Evolutionary conservation across 2,113 vertebrate genomes (phyloP).

Genomic region (Chaetorhynchus papuensis): DNA sequence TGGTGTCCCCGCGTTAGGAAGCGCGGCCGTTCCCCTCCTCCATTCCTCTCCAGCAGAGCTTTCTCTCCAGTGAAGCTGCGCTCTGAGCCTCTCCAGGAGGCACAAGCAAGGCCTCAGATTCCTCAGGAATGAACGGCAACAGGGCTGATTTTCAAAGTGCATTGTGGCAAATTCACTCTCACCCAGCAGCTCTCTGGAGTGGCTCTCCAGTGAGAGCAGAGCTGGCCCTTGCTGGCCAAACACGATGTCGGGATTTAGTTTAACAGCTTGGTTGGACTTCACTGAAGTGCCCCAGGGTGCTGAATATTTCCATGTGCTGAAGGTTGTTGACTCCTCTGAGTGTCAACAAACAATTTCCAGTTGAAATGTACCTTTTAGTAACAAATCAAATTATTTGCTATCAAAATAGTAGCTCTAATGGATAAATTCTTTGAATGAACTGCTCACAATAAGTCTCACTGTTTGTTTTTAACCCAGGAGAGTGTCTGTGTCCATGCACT

Average conservation of each 20-base stretch:
- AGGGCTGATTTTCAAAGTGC: not conserved
- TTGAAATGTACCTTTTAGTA: not conserved
- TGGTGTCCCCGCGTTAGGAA: not conserved
- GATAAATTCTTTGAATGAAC: not conserved
- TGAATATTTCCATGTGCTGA: not conserved
- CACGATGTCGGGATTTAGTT: not conserved
- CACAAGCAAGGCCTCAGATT: not conserved
- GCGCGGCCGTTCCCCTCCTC: not conserved
- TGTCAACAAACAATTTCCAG: not conserved
- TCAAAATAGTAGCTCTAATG: not conserved
- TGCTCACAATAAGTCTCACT: not conserved
- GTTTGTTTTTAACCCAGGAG: not conserved
- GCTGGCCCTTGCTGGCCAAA: not conserved
- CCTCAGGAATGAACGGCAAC: not conserved
- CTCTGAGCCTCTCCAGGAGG: not conserved
- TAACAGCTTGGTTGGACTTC: not conserved
- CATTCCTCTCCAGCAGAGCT: not conserved
- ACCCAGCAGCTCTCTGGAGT: not conserved
- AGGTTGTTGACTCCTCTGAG: not conserved
- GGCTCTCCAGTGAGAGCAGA: not conserved
- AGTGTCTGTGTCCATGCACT: rapidly evolving
- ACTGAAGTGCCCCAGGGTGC: not conserved
- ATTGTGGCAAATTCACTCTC: not conserved
- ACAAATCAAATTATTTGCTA: not conserved
- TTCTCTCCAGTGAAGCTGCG: not conserved